Evolutionary conservation across 2,797 vertebrate species (phyloP), one percentile per base, ranked within the genome.

Genomic region (Acridotheres tristis): DNA sequence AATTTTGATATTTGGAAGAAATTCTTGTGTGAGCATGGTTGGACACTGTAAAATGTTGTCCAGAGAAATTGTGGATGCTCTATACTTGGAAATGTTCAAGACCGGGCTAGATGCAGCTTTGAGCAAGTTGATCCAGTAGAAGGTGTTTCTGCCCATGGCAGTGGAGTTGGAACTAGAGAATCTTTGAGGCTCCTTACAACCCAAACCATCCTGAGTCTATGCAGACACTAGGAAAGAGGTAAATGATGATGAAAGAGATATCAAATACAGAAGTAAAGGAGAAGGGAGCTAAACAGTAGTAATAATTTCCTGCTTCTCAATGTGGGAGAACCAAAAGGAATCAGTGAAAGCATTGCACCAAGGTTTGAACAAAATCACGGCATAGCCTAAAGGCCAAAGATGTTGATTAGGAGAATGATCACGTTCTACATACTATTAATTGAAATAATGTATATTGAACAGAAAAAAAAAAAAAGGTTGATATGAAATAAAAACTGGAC

Each of bases 131-230:
- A 53, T 48, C 20, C 43, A 29, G 27, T 29, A 13, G 32, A 59
- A 36, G 21, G 18, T 50, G 32, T 20, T 19, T 22, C 10, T 43
- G 5, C 7, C 17, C 34, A 43, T 23, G 32, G 13, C 18, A 71
- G 42, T 0, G 0, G n/a, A 32, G 4, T 2, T 66, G 51, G 20
- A 58, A 38, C 27, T 17, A 45, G 6, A 51, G 38, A 43, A 51
- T 43, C 32, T 25, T n/a, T 36, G n/a, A 36, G 45, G 17, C 21
- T 65, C 27, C 32, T 72, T 65, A 27, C 16, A 43, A 51, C 6
- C 6, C 53, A 75, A 36, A 58, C 36, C 14, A 50, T 43, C 14
- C 16, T 23, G 43, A 32, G 21, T 50, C 51, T 58, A n/a, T 16
- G 38, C 54, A 22, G 11, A 59, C 15, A 22, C 10, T 18, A 72